phyloP scores from a whole-genome alignment of 2,113 vertebrate genomes.

The Rhabdomys dilectus region DNA sequence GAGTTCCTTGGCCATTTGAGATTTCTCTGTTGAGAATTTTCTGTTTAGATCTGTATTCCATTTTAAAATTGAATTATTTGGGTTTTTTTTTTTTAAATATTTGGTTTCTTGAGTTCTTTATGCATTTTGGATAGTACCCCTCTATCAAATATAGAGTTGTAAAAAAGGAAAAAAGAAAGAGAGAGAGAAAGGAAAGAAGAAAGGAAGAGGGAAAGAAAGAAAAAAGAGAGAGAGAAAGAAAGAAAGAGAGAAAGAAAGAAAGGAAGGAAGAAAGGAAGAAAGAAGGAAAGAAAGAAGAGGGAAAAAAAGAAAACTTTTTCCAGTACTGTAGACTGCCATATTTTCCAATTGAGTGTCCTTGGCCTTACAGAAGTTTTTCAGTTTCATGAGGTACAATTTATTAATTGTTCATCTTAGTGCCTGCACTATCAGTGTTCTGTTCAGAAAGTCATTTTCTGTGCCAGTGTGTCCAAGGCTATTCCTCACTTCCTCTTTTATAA shows the following conservation, averaged over 20 bases:
- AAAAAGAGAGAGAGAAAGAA: rapidly evolving
- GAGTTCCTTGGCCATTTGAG: neutral
- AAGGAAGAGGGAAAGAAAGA: no score
- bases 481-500: neutral
- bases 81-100: neutral
- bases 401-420: neutral
- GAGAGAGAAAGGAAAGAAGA: no score
- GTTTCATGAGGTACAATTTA: neutral
- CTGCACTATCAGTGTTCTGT: neutral
- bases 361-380: neutral
- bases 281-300: no score
- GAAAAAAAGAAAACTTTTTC: neutral
- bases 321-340: neutral
- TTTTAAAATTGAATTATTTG: neutral
- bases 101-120: neutral
- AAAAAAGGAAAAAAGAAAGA: no score
- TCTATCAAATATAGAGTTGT: neutral
- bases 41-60: neutral
- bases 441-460: neutral
- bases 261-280: no score
- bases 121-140: neutral
- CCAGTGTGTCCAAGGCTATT: neutral
- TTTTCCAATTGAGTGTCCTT: neutral
- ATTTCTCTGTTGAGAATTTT: neutral
- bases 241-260: no score